Conservation (phyloP, 92 coral and sea anemone genomes). For the Zoanthus sociatus region DNA sequence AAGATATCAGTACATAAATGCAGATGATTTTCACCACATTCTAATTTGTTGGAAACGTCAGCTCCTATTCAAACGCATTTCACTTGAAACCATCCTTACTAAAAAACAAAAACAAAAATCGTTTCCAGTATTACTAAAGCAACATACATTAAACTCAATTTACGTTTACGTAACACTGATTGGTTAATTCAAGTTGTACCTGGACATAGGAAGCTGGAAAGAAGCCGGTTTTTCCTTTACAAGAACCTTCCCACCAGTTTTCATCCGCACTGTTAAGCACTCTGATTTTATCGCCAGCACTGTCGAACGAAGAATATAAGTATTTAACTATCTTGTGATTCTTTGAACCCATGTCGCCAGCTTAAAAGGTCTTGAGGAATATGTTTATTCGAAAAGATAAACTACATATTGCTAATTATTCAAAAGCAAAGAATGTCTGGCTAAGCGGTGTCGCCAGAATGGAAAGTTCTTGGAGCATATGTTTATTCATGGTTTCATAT, state of each 20-base stretch:
- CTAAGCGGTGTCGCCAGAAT: no score
- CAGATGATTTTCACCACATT: no score
- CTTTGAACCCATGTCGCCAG: background rate
- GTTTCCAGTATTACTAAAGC: no score
- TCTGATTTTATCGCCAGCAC: conserved; percentile 88
- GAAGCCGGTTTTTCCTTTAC: conserved; percentile 84
- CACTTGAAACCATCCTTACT: no score
- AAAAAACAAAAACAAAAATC: no score
- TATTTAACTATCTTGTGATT: background rate
- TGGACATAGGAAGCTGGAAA: conserved; percentile 96
- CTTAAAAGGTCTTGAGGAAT: no score
- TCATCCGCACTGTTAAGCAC: conserved; percentile 81
- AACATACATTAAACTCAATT: background rate
- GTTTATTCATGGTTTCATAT: no score
- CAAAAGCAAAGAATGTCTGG: background rate
- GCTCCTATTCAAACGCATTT: no score
- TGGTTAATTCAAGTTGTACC: conserved; percentile 53
- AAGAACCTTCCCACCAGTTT: conserved; percentile 98
- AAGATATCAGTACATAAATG: no score
- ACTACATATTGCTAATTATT: background rate
- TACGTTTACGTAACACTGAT: background rate
- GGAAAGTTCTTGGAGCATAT: no score
- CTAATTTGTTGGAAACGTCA: no score
- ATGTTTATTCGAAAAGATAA: no score
- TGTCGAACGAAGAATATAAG: conserved; percentile 13